Evolutionary conservation across 2,888 invertebrate genomes (phyloP).

Genomic region (Crocallis elinguaria): DNA sequence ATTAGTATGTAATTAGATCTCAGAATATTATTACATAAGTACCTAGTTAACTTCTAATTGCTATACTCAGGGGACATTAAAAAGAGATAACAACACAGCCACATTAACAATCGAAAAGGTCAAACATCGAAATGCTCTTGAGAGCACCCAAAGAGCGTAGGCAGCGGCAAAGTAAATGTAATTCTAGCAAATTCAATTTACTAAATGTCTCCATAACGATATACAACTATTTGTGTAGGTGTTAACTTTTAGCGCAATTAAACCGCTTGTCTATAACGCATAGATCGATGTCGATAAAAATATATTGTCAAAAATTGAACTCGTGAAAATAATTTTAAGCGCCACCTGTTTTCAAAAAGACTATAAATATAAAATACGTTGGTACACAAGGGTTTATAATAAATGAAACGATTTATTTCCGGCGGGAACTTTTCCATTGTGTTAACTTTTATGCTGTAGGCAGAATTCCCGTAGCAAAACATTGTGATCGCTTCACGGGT

Average conservation of each 20-base stretch:
- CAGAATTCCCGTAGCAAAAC: slow-evolving; percentile 69
- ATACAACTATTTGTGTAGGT: neutral
- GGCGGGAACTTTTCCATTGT: slow-evolving; percentile 69
- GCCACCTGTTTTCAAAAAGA: slow-evolving; percentile 47
- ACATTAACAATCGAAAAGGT: neutral
- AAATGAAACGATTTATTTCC: slow-evolving; percentile 69
- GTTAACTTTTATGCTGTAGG: slow-evolving; percentile 68
- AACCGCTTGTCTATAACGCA: neutral
- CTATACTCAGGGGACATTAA: neutral
- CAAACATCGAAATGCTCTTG: neutral
- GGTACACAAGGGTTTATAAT: slow-evolving; percentile 53
- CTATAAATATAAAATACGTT: slow-evolving; percentile 39
- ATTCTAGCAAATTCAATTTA: neutral
- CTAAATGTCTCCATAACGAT: neutral
- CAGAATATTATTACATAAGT: too few species aligned
- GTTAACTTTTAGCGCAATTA: neutral
- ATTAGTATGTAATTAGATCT: too few species aligned
- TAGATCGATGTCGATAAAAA: slow-evolving; percentile 20
- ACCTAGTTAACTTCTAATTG: too few species aligned
- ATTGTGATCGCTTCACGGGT: slow-evolving; percentile 77
- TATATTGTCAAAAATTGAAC: slow-evolving; percentile 28
- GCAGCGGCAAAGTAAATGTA: neutral
- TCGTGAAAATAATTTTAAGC: slow-evolving; percentile 32
- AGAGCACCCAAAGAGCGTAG: neutral
- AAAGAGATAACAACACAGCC: neutral